These are phyloP conservation scores for Varroa destructor DNA, from an alignment of 1,140 invertebrate species.

Conservation along the genomic window DNA sequence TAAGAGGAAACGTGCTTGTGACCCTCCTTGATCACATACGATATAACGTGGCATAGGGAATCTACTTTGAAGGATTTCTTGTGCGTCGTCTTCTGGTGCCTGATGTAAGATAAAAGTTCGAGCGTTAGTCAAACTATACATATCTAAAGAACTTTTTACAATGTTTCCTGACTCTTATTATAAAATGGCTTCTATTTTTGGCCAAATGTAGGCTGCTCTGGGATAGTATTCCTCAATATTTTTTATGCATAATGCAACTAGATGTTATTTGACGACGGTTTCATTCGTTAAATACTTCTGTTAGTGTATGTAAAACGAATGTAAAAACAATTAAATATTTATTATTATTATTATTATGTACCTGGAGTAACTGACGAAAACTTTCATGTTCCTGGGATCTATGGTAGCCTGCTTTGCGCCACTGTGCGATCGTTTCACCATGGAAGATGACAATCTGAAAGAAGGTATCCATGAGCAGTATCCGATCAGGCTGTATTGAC, in stretches of 20 bases:
- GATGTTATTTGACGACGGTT: too few species aligned
- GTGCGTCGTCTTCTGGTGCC: slow-evolving; percentile 90
- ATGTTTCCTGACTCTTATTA: too few species aligned
- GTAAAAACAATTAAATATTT: too few species aligned
- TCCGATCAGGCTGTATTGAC: slow-evolving; percentile 90
- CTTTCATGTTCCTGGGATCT: slow-evolving; percentile 93
- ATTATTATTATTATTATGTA: too few species aligned
- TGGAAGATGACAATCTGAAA: slow-evolving; percentile 99
- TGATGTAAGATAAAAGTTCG: slow-evolving; percentile 41
- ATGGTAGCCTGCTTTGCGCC: slow-evolving; percentile 85
- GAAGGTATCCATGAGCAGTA: slow-evolving; percentile 98
- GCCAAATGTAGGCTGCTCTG: too few species aligned
- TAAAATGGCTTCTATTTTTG: too few species aligned
- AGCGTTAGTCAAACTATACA: too few species aligned
- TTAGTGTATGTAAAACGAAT: too few species aligned
- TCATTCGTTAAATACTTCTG: too few species aligned
- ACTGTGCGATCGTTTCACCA: slow-evolving; percentile 95
- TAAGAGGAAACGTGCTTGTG: slow-evolving; percentile 90
- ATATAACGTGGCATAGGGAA: slow-evolving; percentile 99
- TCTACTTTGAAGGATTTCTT: slow-evolving; percentile 81
- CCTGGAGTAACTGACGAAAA: slow-evolving; percentile 72
- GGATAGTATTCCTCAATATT: too few species aligned
- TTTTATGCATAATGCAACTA: too few species aligned
- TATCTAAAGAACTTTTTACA: too few species aligned
- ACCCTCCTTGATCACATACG: slow-evolving; percentile 94